Conservation (phyloP, 2,797 vertebrate species). For the Erethizon dorsatum region DNA sequence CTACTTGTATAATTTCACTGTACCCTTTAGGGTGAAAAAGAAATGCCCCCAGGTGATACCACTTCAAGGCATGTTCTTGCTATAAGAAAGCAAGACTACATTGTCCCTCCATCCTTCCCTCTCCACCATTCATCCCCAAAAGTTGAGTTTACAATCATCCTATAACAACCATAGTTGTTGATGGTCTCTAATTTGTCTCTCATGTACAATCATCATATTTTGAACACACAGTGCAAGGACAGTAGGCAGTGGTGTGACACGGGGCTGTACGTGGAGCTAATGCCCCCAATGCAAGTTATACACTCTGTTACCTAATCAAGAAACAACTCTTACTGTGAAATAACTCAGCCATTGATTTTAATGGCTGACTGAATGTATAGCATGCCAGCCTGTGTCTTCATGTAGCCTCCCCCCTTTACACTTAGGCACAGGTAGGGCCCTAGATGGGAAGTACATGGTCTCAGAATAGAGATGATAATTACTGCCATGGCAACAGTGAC, state of each 20-base stretch:
- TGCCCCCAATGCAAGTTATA: background rate
- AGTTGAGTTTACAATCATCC: background rate
- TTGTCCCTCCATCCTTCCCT: background rate
- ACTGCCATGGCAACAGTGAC: background rate
- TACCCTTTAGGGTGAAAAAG: background rate
- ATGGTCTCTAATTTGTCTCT: background rate
- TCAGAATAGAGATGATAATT: background rate
- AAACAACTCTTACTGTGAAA: background rate
- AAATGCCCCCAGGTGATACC: background rate
- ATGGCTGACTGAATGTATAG: background rate
- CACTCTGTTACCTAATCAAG: background rate
- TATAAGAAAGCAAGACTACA: background rate
- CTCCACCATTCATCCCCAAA: background rate
- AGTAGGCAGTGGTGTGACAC: background rate
- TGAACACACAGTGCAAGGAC: background rate
- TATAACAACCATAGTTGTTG: background rate
- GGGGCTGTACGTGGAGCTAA: background rate
- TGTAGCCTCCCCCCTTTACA: background rate
- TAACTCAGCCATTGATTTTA: background rate
- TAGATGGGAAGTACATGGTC: background rate
- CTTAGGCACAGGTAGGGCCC: background rate
- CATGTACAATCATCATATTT: background rate
- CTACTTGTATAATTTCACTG: background rate
- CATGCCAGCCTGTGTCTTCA: no score
- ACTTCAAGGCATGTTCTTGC: background rate